These are phyloP conservation scores for Pangasius djambal DNA, from an alignment of 2,797 vertebrate species.

Conservation along the genomic window DNA sequence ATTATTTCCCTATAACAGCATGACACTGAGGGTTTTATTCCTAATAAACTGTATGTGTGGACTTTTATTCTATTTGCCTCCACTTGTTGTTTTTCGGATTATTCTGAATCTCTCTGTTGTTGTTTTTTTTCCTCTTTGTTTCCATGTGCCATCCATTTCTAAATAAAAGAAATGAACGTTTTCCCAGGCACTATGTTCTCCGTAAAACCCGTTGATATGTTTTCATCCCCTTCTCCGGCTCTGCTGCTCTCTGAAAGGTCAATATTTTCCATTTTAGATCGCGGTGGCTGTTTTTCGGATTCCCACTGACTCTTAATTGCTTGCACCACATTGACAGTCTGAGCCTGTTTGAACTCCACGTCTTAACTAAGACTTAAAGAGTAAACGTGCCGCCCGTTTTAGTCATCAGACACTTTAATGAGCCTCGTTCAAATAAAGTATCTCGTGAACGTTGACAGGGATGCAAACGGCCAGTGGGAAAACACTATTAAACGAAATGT, in stretches of 20 bases:
- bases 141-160: neutral
- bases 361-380: conserved; percentile 6
- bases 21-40: neutral
- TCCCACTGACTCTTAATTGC: neutral
- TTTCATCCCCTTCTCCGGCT: neutral
- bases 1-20: too few species aligned
- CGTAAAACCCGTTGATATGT: neutral
- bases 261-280: neutral
- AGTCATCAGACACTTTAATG: neutral
- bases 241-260: neutral
- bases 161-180: neutral
- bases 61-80: neutral
- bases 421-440: neutral
- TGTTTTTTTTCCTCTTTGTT: neutral
- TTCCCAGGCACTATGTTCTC: neutral
- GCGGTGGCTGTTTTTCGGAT: neutral
- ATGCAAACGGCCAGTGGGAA: neutral
- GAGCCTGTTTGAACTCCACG: neutral
- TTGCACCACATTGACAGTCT: neutral
- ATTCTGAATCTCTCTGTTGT: neutral
- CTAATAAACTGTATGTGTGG: neutral
- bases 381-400: neutral
- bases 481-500: neutral
- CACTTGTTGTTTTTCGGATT: neutral
- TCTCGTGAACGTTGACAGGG: neutral